Base-by-base conservation (phyloP, 2,888 invertebrate genomes). In the Hipparchia sbordonii region DNA sequence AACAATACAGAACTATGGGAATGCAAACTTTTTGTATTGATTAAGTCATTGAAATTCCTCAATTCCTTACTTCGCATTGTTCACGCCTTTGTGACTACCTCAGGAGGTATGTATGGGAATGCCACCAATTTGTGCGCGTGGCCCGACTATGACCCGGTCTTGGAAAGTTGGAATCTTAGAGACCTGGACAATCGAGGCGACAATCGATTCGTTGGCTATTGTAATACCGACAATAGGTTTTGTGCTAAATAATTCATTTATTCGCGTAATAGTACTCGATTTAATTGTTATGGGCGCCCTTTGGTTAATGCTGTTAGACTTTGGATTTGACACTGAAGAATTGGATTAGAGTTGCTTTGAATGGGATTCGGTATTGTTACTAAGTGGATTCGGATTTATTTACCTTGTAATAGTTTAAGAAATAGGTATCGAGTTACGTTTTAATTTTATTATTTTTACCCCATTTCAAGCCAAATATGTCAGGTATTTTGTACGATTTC, bases 21-120 rank as follows among this genome's bases (percentile, higher is more conserved):
- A 93, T 92, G 89, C 86, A 84, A 88, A 88, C 82, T 83, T 86
- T 90, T 91, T 92, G 89, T 93, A 93, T 93, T 93, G 93, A 93
- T 93, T 92, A 91, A 93, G 83, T 89, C 90, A 90, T 89, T 88
- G 87, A 91, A 91, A 89, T 91, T 84, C 84, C 81, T 85, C 87
- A 87, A 89, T 87, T 89, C 85, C 84, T 86, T 86, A 85, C 80
- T 80, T 12, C 67, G 75, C 79, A 82, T 88, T 89, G 88, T 89
- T 76, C 76, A 72, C 65, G 51, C 79, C 85, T 86, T 90, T 90
- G 89, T 90, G 78, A 76, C 81, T 84, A 80, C 91, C 90, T 89
- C 82, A 81, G 90, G 89, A 83, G 90, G 91, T 86, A 84, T 82
- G 13, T 91, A 89, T 93, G 93, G 91, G 93, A 93, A 93, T 87